These are phyloP conservation scores for Dexiosoma caninum DNA, from an alignment of 2,888 invertebrate genomes.

Conservation along the genomic window DNA sequence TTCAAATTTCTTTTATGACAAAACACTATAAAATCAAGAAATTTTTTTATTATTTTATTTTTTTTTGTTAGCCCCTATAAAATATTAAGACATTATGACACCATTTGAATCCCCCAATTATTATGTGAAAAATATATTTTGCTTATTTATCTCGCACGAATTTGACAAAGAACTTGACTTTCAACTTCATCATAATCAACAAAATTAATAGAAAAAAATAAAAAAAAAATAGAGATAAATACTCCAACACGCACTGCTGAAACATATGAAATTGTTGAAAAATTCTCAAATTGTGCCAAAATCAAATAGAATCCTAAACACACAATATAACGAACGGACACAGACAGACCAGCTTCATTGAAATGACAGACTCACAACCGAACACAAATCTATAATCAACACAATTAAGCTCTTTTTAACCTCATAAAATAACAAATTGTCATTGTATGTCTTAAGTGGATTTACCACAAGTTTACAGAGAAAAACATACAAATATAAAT, in stretches of 20 bases:
- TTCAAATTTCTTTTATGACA: no score
- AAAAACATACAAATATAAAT: slow-evolving; percentile 18
- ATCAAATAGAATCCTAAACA: slow-evolving; percentile 37
- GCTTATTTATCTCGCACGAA: not conserved
- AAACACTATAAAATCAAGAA: no score
- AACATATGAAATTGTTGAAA: slow-evolving; percentile 39
- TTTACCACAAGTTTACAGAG: slow-evolving; percentile 63
- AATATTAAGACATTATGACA: no score
- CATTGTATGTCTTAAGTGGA: slow-evolving; percentile 66
- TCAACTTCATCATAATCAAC: slow-evolving; percentile 10
- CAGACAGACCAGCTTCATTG: slow-evolving; percentile 2
- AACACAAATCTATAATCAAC: slow-evolving; percentile 59
- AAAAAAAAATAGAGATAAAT: not conserved
- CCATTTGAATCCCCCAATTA: no score
- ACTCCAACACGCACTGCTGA: slow-evolving; percentile 44
- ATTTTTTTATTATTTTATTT: no score
- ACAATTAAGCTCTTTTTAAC: slow-evolving; percentile 64
- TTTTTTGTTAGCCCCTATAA: no score
- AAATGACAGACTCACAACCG: not conserved
- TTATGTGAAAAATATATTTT: no score
- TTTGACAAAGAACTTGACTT: not conserved
- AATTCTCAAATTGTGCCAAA: slow-evolving; percentile 18
- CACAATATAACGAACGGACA: slow-evolving; percentile 18
- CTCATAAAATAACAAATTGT: slow-evolving; percentile 66
- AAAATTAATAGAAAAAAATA: not conserved